Percentiles rank a stretch among this genome's conserved stretches.
These are phyloP conservation scores for Nesogale talazaci DNA, from an alignment of 2,113 vertebrate genomes.

Conservation along the genomic window DNA sequence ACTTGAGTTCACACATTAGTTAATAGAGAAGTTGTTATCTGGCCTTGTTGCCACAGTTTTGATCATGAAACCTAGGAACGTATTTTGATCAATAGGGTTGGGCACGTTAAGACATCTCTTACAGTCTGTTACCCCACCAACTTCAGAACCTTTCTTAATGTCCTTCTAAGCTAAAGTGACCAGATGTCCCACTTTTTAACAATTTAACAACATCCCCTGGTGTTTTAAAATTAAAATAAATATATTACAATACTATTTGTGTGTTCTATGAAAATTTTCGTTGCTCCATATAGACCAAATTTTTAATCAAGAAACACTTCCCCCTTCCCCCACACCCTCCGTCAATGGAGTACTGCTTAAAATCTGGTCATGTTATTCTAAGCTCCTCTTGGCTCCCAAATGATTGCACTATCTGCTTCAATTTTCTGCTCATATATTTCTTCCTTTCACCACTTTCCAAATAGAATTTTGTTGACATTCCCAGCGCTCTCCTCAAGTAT, in stretches of 20 bases:
- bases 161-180: too few species aligned
- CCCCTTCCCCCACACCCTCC: too few species aligned
- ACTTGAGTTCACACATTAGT: slow-evolving; percentile 32
- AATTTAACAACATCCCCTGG: too few species aligned
- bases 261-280: too few species aligned
- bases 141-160: not conserved
- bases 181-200: too few species aligned
- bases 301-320: too few species aligned
- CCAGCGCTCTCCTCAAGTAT: not conserved
- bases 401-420: not conserved
- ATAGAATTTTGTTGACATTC: not conserved
- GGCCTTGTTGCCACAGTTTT: not conserved
- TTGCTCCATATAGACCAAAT: too few species aligned
- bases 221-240: too few species aligned
- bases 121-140: not conserved
- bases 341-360: too few species aligned
- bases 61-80: not conserved
- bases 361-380: too few species aligned
- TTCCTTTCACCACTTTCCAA: not conserved
- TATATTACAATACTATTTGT: too few species aligned
- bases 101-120: not conserved
- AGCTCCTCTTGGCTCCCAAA: not conserved
- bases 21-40: slow-evolving; percentile 38
- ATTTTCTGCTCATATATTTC: not conserved
- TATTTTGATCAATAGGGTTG: not conserved